Evolutionary conservation across 2,888 invertebrate species (phyloP).

Genomic region (Buathra laborator): DNA sequence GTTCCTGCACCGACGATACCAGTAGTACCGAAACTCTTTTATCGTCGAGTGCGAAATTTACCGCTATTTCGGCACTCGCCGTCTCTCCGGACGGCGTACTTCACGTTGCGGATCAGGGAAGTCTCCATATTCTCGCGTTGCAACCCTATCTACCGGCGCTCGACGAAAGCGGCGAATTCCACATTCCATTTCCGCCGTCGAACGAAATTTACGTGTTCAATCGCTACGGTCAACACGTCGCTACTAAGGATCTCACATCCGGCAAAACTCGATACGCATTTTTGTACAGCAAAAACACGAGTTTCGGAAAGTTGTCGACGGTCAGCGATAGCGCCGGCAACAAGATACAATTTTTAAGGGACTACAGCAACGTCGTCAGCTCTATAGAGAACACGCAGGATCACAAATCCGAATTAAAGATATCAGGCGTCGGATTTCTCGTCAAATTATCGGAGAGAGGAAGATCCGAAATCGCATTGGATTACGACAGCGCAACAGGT

Average conservation of each 20-base stretch:
- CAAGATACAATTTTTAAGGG: constrained; percentile 95
- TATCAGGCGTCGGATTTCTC: constrained; percentile 96
- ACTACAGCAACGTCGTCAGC: constrained; percentile 96
- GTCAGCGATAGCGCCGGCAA: constrained; percentile 98
- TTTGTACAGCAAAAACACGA: constrained; percentile 98
- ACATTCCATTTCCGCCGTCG: constrained; percentile 96
- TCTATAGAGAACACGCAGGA: constrained; percentile 98
- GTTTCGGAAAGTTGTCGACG: constrained; percentile 96
- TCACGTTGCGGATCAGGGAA: constrained; percentile 98
- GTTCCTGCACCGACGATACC: constrained; percentile 88
- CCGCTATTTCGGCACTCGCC: constrained; percentile 94
- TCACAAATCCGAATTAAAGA: constrained; percentile 95
- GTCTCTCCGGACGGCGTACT: constrained; percentile 98
- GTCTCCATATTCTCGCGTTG: constrained; percentile 93
- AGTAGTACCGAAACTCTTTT: constrained; percentile 94
- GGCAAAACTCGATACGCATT: constrained; percentile 97
- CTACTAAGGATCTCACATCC: constrained; percentile 97
- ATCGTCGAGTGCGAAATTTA: constrained; percentile 96
- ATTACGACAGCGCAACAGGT: constrained; percentile 96
- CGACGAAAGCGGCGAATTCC: constrained; percentile 95
- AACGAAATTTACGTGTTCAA: constrained; percentile 98
- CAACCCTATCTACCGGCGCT: constrained; percentile 95
- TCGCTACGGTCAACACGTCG: constrained; percentile 98
- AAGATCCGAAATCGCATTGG: constrained; percentile 94
- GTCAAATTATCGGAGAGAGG: constrained; percentile 96